Percentiles rank a stretch among this genome's conserved stretches.
Evolutionary conservation across 2,888 invertebrate species (phyloP).

Genomic region (Cordilura impudica): DNA sequence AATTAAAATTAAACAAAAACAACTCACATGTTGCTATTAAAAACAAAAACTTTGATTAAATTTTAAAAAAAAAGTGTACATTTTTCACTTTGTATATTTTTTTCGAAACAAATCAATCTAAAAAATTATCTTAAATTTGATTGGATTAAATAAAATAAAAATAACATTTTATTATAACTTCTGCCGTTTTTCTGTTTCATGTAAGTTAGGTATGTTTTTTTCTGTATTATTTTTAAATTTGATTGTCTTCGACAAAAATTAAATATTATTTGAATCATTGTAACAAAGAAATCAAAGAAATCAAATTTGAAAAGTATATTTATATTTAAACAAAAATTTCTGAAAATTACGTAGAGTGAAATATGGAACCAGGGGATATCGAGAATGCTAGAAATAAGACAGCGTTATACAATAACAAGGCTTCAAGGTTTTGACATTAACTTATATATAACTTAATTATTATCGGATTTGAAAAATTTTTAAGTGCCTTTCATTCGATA

Average conservation of each 20-base stretch:
- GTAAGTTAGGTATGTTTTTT: background rate
- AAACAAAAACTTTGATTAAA: conserved; percentile 32
- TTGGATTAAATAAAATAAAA: background rate
- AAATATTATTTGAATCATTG: background rate
- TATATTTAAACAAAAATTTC: background rate
- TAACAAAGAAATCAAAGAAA: background rate
- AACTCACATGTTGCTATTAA: conserved; percentile 37
- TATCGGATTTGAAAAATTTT: too few relatives aligned
- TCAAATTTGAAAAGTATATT: conserved; percentile 10
- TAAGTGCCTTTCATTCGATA: too few relatives aligned
- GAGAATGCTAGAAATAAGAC: too few relatives aligned
- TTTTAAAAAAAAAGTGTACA: conserved; percentile 14
- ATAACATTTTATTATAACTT: background rate
- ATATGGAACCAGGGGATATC: too few relatives aligned
- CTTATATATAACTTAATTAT: too few relatives aligned
- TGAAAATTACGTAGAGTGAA: background rate
- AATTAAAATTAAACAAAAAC: conserved; percentile 25
- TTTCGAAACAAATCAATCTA: background rate
- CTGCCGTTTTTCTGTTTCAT: background rate
- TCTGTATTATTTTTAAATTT: too few relatives aligned
- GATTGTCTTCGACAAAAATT: background rate
- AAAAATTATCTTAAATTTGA: background rate
- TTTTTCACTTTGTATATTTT: conserved; percentile 8
- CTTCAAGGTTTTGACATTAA: too few relatives aligned
- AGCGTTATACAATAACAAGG: too few relatives aligned